Evolutionary conservation across 1,140 invertebrate genomes (phyloP).

Genomic region (Yoshiicerus persimilis): DNA sequence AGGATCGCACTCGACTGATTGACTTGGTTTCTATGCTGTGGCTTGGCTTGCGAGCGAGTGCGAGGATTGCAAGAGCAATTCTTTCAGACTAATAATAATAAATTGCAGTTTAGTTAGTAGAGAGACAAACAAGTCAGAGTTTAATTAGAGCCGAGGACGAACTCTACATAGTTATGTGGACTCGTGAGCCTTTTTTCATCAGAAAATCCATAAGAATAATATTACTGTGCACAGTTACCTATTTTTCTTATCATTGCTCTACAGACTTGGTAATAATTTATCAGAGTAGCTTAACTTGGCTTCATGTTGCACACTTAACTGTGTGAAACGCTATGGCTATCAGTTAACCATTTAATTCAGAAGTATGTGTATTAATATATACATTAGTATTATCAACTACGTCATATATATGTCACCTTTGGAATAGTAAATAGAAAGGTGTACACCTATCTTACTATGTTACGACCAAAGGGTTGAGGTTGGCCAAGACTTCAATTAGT

Average conservation of each 20-base stretch:
- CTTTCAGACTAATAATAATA: background rate
- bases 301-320: background rate
- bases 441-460: background rate
- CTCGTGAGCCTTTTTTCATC: background rate
- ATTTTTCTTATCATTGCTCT: background rate
- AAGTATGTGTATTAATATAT: background rate
- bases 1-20: background rate
- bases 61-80: background rate
- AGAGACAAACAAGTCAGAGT: background rate
- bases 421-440: background rate
- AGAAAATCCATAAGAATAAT: background rate
- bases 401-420: background rate
- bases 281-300: background rate
- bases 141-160: constrained; percentile 10
- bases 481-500: background rate
- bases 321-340: background rate
- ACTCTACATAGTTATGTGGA: background rate
- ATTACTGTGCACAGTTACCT: background rate
- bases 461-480: background rate
- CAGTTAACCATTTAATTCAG: background rate
- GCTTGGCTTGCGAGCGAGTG: background rate
- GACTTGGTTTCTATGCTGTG: background rate
- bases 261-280: background rate
- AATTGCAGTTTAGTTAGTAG: background rate
- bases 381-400: background rate